Base-by-base conservation (phyloP, 2,113 vertebrate genomes). In the Catharus bicknelli region DNA sequence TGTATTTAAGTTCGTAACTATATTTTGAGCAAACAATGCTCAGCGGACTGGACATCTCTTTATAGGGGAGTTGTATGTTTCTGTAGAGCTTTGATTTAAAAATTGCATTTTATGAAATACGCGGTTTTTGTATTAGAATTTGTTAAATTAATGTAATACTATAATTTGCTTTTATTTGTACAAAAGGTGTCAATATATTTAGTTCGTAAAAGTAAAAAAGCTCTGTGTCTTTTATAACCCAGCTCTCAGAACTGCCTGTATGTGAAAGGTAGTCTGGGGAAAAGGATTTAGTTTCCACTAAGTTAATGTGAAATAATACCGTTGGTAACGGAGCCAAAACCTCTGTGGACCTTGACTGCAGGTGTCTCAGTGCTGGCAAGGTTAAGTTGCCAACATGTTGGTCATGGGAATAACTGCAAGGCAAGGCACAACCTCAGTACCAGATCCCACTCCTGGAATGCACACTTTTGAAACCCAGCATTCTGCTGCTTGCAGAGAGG, bases 161-260 rank as follows among this genome's bases (percentile, higher is more conserved):
- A 78, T 96, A 84, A 97, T 89, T 96, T 95, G 95, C 95, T 89
- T 97, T 95, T 80, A 95, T 96, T 96, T 97, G 90, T 97, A 96
- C 92, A 97, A 96, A 95, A 96, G 63, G 15, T 96, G 88, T 96
- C 95, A 55, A 92, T 96, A 94, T 53, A 96, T 57, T 97, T 94
- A 95, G 70, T 95, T 38, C 0, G 3, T 94, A 93, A 72, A 88
- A 94, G 57, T 74, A 80, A 94, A 83, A 86, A 86, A 64, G 40
- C 69, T 78, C 26, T 22, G 69, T 82, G 88, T 86, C 45, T 84
- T 83, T 91, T 57, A 25, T 95, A 36, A 75, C n/a, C 32, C 2
- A 8, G 53, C 73, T 86, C 26, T 62, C 1, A 5, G 61, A 67
- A 55, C 48, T 75, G 58, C 42, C 16, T 23, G 3, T 1, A 0